Evolutionary conservation across 2,113 vertebrate genomes (phyloP), one percentile per base, ranked within the genome.

Genomic region (Zosterops borbonicus): DNA sequence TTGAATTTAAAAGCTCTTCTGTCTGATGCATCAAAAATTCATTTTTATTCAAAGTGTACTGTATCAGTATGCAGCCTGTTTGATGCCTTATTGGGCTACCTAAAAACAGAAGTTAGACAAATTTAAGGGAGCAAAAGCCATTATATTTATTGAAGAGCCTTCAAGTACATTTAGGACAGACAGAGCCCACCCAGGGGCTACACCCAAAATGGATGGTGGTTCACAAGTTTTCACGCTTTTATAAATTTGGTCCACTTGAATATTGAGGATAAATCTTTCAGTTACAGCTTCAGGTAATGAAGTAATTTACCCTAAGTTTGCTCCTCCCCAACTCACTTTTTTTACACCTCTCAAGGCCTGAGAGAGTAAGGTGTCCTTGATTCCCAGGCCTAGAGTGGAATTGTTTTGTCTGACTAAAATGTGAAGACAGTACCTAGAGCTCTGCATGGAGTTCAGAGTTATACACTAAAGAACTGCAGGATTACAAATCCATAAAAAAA

Each of bases 121-220:
- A 44, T 42, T 35, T 11, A 23, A 35, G 19, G 19, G 14, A 64
- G 5, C 8, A 64, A 35, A 79, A 35, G 8, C 24, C 2, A 2
- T 14, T 19, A 14, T 23, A 23, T 28, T 18, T 29, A 14, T 18
- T 53, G 49, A 35, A 35, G 9, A 6, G 11, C 19, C 14, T 78
- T 78, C 12, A 17, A 18, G 29, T 28, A 63, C 18, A 42, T 52
- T 52, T 63, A 21, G 9, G 37, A 5, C 19, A 64, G 37, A 64
- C 3, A 2, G n/a, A 35, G 14, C 14, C 19, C 15, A 11, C 9
- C 2, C 39, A 64, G 49, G 8, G 20, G 9, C 25, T 55, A 24
- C 39, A 53, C 7, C 15, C 15, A 35, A 55, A 44, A 65, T 35
- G 39, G 14, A 29, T 0, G 0, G 11, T 14, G 9, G 24, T 8